Evolutionary conservation across 1,140 invertebrate species (phyloP).

Genomic region (Trichoplusia ni): DNA sequence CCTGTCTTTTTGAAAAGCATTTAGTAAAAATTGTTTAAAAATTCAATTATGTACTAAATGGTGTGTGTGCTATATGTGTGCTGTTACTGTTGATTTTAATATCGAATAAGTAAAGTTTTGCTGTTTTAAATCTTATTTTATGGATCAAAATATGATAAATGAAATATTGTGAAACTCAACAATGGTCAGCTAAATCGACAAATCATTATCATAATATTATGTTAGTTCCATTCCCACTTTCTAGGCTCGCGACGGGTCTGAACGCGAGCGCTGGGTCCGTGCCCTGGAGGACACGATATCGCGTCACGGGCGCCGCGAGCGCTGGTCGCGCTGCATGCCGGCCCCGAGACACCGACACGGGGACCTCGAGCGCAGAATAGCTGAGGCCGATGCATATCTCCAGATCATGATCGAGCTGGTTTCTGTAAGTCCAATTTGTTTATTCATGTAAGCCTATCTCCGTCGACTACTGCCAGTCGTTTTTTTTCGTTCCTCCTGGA

Average conservation of each 20-base stretch:
- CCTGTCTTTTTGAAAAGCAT: too few relatives aligned
- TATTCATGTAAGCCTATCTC: background rate
- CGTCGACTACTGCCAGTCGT: background rate
- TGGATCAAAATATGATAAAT: too few relatives aligned
- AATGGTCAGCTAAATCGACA: too few relatives aligned
- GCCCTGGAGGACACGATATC: conserved; percentile 97
- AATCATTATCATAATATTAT: background rate
- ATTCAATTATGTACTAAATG: too few relatives aligned
- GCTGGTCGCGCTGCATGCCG: conserved; percentile 72
- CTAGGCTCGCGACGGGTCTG: conserved; percentile 94
- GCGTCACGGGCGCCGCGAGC: conserved; percentile 87
- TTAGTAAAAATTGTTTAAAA: too few relatives aligned
- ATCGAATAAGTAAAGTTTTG: too few relatives aligned
- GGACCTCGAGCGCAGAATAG: conserved; percentile 93
- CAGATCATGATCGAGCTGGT: conserved; percentile 98
- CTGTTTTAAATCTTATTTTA: too few relatives aligned
- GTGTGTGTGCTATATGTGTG: too few relatives aligned
- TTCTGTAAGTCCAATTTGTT: conserved; percentile 81
- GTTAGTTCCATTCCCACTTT: conserved; percentile 19
- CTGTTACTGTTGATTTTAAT: too few relatives aligned
- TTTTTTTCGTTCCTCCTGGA: too few relatives aligned
- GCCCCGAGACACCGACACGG: conserved; percentile 68
- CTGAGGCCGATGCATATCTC: conserved; percentile 97
- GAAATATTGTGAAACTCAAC: too few relatives aligned
- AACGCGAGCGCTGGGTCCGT: conserved; percentile 97